Conservation (phyloP, 2,797 vertebrate species). For the Perodicticus potto region DNA sequence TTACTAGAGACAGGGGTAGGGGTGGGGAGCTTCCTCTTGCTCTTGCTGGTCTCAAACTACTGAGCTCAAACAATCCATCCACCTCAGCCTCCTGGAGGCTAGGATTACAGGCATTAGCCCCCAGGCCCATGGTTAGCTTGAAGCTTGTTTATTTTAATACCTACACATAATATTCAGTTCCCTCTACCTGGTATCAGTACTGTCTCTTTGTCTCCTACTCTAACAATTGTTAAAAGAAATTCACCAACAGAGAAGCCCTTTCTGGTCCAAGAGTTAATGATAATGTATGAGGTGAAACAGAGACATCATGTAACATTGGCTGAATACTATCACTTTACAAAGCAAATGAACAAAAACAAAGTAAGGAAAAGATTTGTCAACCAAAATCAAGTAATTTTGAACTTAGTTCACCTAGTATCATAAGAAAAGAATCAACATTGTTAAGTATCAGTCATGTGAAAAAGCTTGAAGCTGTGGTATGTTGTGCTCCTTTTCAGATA, state of each 20-base stretch:
- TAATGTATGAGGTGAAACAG: background rate
- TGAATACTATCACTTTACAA: background rate
- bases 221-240: constrained; percentile 1
- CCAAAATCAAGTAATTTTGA: background rate
- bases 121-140: background rate
- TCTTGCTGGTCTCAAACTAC: no score
- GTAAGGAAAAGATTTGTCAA: background rate
- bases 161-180: background rate
- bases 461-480: background rate
- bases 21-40: no score
- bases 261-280: background rate
- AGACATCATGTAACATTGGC: background rate
- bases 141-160: background rate
- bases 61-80: no score
- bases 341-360: constrained; percentile 11
- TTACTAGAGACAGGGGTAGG: no score
- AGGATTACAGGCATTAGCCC: no score
- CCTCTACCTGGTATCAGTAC: background rate
- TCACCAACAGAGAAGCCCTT: background rate
- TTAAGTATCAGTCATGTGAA: background rate
- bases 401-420: background rate
- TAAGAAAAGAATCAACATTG: background rate
- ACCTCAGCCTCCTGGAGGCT: no score
- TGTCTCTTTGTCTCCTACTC: background rate
- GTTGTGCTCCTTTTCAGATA: background rate